phyloP scores from a whole-genome alignment of 2,113 vertebrate species.

The Syngnathus scovelli region DNA sequence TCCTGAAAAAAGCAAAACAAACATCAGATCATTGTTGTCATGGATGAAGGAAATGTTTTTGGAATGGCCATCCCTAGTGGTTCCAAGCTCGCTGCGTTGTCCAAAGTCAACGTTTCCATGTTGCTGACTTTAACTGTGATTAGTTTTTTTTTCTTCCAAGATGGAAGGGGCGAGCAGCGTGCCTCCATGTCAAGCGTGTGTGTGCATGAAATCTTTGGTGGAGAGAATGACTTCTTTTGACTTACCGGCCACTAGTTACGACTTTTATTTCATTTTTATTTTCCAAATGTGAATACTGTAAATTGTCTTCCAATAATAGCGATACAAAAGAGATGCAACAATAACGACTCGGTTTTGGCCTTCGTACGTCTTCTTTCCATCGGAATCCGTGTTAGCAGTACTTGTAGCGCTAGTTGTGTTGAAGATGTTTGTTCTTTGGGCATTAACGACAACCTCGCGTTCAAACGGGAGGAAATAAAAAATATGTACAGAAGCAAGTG shows the following conservation, averaged over 20 bases:
- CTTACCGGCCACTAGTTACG: not conserved
- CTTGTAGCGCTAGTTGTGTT: constrained; percentile 72
- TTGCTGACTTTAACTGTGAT: constrained; percentile 69
- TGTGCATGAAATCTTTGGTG: constrained; percentile 53
- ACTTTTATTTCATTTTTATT: constrained; percentile 42
- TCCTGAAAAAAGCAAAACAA: not conserved
- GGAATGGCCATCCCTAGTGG: not conserved
- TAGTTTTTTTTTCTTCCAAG: constrained; percentile 55
- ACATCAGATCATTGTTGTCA: not conserved
- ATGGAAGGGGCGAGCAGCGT: constrained; percentile 37
- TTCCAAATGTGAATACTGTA: constrained; percentile 71
- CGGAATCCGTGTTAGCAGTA: constrained; percentile 69
- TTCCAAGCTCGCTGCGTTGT: not conserved
- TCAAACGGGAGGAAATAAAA: constrained; percentile 45
- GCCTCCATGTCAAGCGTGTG: constrained; percentile 65
- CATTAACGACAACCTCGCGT: constrained; percentile 67
- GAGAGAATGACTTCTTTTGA: constrained; percentile 47
- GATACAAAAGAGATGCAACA: constrained; percentile 63
- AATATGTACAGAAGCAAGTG: constrained; percentile 64
- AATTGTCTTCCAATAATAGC: constrained; percentile 72
- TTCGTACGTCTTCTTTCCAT: constrained; percentile 67
- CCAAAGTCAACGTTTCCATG: constrained; percentile 14
- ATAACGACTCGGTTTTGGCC: constrained; percentile 41
- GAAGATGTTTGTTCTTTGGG: constrained; percentile 69
- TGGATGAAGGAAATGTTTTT: not conserved